Evolutionary conservation across 2,888 invertebrate genomes (phyloP).

Genomic region (Agrochola lychnidis): DNA sequence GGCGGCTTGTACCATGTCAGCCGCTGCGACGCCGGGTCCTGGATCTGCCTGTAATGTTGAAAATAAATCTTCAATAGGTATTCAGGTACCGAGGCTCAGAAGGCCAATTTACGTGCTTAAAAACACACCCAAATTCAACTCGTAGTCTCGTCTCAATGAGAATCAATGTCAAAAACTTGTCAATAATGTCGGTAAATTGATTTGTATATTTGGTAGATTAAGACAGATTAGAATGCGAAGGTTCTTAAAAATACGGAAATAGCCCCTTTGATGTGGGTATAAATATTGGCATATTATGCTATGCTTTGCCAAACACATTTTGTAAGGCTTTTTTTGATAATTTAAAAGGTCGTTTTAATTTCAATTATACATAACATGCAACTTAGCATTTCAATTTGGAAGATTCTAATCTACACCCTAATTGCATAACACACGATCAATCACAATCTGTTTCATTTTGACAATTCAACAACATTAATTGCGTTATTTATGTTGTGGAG

Average conservation of each 20-base stretch:
- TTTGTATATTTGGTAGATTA: background rate
- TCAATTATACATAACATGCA: background rate
- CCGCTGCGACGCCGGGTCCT: conserved; percentile 99
- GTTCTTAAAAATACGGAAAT: background rate
- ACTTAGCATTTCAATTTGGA: background rate
- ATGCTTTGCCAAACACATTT: too few relatives aligned
- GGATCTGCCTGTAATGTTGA: conserved; percentile 95
- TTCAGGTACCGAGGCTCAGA: background rate
- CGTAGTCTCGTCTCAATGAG: background rate
- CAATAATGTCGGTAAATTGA: background rate
- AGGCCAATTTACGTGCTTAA: background rate
- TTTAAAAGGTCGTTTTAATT: background rate
- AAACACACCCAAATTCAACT: background rate
- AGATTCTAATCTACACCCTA: background rate
- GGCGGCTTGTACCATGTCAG: conserved; percentile 99
- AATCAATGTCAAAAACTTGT: background rate
- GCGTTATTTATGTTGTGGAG: too few relatives aligned
- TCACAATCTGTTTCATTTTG: too few relatives aligned
- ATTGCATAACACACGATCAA: too few relatives aligned
- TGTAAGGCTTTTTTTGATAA: background rate
- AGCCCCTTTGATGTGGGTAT: background rate
- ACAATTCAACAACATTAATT: too few relatives aligned
- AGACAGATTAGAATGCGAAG: background rate
- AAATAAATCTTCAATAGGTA: background rate
- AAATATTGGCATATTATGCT: too few relatives aligned